These are phyloP conservation scores for Brachyalestes nurse DNA, from an alignment of 2,797 vertebrate species.

Conservation along the genomic window DNA sequence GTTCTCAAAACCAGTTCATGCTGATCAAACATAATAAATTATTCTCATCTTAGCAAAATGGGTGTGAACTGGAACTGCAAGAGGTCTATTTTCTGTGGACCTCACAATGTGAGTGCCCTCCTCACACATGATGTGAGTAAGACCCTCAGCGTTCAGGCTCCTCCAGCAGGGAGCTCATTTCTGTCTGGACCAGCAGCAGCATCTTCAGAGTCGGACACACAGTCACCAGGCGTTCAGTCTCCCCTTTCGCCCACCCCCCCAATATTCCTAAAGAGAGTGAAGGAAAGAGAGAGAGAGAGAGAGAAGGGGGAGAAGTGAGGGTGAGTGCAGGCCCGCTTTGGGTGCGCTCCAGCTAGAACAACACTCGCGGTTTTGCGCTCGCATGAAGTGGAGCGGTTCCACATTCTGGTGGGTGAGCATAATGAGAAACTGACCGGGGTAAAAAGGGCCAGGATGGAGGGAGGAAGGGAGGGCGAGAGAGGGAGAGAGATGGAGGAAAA, in stretches of 20 bases:
- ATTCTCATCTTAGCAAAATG: neutral
- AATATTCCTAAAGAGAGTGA: slow-evolving; percentile 31
- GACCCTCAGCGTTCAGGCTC: neutral
- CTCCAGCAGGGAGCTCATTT: slow-evolving; percentile 2
- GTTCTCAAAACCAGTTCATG: no score
- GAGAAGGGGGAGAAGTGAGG: slow-evolving; percentile 71
- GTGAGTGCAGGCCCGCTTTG: slow-evolving; percentile 80
- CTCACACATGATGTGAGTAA: neutral
- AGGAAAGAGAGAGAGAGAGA: slow-evolving; percentile 14
- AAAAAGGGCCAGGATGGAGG: slow-evolving; percentile 81
- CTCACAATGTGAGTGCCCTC: neutral
- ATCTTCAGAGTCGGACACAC: slow-evolving; percentile 57
- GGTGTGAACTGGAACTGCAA: neutral
- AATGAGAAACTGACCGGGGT: slow-evolving; percentile 86
- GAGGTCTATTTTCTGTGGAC: neutral
- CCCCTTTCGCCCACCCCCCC: neutral
- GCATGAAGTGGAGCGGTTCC: slow-evolving; percentile 89
- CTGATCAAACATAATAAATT: no score
- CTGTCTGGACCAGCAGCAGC: slow-evolving; percentile 56
- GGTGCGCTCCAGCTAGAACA: slow-evolving; percentile 82
- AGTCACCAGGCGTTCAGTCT: neutral
- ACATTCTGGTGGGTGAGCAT: slow-evolving; percentile 86
- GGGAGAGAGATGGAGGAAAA: slow-evolving; percentile 65
- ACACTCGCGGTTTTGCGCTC: slow-evolving; percentile 86
- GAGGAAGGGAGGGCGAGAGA: slow-evolving; percentile 71